Evolutionary conservation across 1,140 invertebrate genomes (phyloP).

Genomic region (Ganaspis sp.): DNA sequence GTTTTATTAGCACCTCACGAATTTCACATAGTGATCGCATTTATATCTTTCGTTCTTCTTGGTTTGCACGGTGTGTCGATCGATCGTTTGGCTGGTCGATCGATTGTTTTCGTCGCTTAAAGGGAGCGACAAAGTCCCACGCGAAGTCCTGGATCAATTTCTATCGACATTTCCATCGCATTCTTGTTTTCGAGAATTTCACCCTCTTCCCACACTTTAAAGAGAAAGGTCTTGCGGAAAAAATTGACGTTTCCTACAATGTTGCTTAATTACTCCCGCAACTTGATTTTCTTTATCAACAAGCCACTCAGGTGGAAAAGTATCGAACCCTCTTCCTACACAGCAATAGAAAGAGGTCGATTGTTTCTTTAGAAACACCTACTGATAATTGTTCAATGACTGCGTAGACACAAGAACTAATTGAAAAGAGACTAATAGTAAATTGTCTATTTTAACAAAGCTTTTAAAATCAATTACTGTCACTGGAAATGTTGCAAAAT

Average conservation of each 20-base stretch:
- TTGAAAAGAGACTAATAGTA: not conserved
- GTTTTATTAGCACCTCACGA: slow-evolving; percentile 38
- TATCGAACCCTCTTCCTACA: not conserved
- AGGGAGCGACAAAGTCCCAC: not conserved
- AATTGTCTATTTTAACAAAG: not conserved
- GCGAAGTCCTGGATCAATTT: slow-evolving; percentile 8
- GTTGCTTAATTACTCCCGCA: not conserved
- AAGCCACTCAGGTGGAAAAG: not conserved
- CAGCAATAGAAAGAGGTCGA: not conserved
- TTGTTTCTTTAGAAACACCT: not conserved
- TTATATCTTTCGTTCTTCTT: slow-evolving; percentile 1
- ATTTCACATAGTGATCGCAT: slow-evolving; percentile 20
- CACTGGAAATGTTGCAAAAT: too few relatives aligned
- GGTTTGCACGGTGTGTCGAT: not conserved
- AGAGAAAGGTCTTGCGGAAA: not conserved
- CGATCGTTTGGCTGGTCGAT: not conserved
- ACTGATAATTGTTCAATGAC: not conserved
- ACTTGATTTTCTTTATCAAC: not conserved
- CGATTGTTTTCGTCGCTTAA: not conserved
- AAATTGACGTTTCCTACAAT: not conserved
- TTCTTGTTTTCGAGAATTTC: not conserved
- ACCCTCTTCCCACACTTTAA: not conserved
- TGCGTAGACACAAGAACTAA: not conserved
- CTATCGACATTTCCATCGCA: not conserved
- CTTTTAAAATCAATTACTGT: too few relatives aligned